Conservation (phyloP, 2,113 vertebrate species). For the Salvelinus fontinalis region DNA sequence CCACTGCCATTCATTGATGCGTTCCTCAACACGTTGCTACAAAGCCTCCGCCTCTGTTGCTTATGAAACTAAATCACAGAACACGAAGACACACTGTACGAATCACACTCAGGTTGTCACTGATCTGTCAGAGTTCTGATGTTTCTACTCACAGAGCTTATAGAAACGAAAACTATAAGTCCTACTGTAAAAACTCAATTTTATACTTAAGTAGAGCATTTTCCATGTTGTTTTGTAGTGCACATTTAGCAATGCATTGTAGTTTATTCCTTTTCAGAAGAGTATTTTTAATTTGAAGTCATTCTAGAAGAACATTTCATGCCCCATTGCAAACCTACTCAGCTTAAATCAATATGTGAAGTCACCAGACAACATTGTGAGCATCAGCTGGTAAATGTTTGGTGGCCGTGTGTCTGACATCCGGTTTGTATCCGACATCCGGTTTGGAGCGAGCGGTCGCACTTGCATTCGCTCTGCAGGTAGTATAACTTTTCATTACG, state of each 20-base stretch:
- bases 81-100: not conserved
- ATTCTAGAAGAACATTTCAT: not conserved
- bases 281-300: not conserved
- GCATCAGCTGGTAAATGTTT: not conserved
- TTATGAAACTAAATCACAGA: not conserved
- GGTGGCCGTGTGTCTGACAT: not conserved
- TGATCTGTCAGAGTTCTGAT: not conserved
- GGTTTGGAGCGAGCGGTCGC: no score
- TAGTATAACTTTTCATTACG: no score
- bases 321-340: not conserved
- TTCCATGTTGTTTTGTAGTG: no score
- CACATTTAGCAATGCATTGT: not conserved
- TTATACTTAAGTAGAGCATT: no score
- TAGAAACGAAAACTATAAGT: not conserved
- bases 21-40: slow-evolving; percentile 1
- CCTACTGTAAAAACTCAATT: no score
- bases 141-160: not conserved
- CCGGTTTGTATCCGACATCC: no score
- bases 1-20: not conserved
- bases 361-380: not conserved
- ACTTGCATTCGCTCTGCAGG: no score
- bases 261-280: not conserved
- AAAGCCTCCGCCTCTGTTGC: not conserved
- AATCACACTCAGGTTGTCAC: not conserved
- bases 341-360: not conserved